These are phyloP conservation scores for Pongo pygmaeus DNA, from an alignment of 2,113 vertebrate genomes.

Conservation along the genomic window DNA sequence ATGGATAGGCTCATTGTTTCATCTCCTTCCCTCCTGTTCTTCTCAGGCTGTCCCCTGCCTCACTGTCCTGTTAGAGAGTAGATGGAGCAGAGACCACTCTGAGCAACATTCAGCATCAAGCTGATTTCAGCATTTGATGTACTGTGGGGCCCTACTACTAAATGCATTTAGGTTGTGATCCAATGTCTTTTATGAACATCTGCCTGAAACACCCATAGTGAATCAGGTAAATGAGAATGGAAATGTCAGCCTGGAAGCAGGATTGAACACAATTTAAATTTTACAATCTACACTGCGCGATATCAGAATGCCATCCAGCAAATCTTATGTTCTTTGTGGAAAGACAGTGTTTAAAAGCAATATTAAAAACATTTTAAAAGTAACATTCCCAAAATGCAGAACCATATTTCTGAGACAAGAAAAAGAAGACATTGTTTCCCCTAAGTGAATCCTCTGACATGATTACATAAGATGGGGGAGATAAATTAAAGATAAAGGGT, in stretches of 20 bases:
- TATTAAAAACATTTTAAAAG: slow-evolving; percentile 9
- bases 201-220: not conserved
- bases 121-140: not conserved
- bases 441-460: not conserved
- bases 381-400: slow-evolving; percentile 37
- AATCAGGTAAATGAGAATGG: not conserved
- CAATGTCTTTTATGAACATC: not conserved
- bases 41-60: not conserved
- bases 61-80: not conserved
- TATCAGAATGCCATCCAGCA: not conserved
- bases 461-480: not conserved
- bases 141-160: not conserved
- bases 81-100: not conserved
- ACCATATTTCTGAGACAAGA: not conserved
- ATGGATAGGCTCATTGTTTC: not conserved
- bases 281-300: not conserved
- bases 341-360: not conserved
- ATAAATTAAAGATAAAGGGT: not conserved
- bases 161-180: not conserved
- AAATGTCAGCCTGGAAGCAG: not conserved
- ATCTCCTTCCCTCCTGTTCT: not conserved
- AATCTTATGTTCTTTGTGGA: not conserved
- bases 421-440: not conserved
- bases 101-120: not conserved
- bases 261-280: not conserved